Base-by-base conservation (phyloP, 1,140 invertebrate species). In the Agrypnia vestita region DNA sequence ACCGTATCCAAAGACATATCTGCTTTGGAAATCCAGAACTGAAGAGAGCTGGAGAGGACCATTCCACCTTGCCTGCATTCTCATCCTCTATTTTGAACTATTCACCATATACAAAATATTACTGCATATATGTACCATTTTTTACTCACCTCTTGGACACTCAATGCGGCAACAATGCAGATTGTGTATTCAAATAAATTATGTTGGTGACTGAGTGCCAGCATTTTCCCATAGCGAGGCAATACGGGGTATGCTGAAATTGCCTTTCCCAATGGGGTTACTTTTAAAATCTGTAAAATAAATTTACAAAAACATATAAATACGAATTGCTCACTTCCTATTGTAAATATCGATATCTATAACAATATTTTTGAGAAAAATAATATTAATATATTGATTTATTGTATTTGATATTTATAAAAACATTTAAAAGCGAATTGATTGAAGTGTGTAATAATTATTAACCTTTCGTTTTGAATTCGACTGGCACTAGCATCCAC, bases 141-240 rank as follows among this genome's bases (percentile, higher is more conserved):
- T 13, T 44, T 47, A 53, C 35, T 79, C 67, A 96, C 91, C 90
- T 97, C 95, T 85, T 94, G 94, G 3, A 99, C 96, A 13, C 97
- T 97, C 0, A 99, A 89, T 0, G 96, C 97, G 0, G 98, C 94
- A 1, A 99, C 97, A 75, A 99, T 90, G 49, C 94, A 94, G 12
- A 99, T 92, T 0, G 95, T 95, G 86, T 98, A 98, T 0, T 94
- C 93, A 56, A 98, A 87, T 13, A 99, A 88, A 82, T 94, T 90
- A 64, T 97, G 93, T 83, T 98, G 96, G 84, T 97, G 93, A 51
- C 96, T 96, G 3, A 99, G 87, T 0, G 95, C 94, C 10, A 99
- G 86, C 96, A 99, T 98, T 88, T 99, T 99, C 0, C 96, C 96
- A 88, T 95, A 99, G 6, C 97, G 90, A 0, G 98, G 97, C 6